Percentiles rank a stretch among this genome's conserved stretches.
Evolutionary conservation across 30 jellyfish, hydroid and myxozoan genomes (phyloP).

Genomic region (Cassiopea xamachana): DNA sequence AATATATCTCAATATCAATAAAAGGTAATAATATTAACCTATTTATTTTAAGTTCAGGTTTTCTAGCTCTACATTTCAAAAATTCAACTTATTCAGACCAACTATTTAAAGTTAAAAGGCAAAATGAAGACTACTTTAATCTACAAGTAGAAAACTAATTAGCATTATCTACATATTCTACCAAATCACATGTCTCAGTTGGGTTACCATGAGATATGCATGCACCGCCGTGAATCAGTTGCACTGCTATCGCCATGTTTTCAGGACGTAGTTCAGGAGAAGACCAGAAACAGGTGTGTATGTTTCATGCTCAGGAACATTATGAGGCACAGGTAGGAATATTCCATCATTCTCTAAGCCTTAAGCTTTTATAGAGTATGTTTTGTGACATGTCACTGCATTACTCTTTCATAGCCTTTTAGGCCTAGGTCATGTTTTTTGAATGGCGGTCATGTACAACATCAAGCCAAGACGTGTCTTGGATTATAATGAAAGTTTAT

Average conservation of each 20-base stretch:
- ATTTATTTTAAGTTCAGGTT: too few relatives aligned
- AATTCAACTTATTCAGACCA: too few relatives aligned
- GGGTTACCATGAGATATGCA: too few relatives aligned
- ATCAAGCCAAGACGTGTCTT: conserved; percentile 58
- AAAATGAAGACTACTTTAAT: too few relatives aligned
- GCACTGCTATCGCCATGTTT: not conserved
- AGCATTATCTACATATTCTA: too few relatives aligned
- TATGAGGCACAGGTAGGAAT: not conserved
- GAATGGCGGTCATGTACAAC: not conserved
- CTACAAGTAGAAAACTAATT: too few relatives aligned
- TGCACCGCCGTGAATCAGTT: too few relatives aligned
- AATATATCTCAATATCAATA: too few relatives aligned
- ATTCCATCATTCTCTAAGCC: not conserved
- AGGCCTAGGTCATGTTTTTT: not conserved
- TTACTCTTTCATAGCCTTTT: not conserved
- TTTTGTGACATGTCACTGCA: not conserved
- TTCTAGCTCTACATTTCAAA: too few relatives aligned
- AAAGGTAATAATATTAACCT: too few relatives aligned
- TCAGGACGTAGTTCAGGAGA: not conserved
- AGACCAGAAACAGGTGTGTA: not conserved
- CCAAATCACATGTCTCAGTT: too few relatives aligned
- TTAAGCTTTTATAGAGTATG: not conserved
- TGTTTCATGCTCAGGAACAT: not conserved
- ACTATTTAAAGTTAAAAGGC: too few relatives aligned
- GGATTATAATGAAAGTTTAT: not conserved